A percentile compares a stretch with the other conserved stretches of the same genome.
Conservation (phyloP, 2,113 vertebrate species). For the Typhlomys cinereus region DNA sequence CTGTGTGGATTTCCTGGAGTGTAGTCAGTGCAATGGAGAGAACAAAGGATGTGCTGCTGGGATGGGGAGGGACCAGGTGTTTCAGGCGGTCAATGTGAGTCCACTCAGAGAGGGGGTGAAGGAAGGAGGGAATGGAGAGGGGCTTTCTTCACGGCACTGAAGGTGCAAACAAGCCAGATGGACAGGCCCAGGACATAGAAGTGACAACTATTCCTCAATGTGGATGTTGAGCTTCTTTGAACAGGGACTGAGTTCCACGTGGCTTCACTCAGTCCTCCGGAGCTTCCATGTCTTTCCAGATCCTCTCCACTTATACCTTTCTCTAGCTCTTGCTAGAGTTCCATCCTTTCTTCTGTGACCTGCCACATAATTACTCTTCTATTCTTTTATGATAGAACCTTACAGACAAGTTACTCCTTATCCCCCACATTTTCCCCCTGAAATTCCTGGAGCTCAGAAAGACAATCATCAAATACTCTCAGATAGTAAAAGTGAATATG, state of each 20-base stretch:
- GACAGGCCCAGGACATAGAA: not conserved
- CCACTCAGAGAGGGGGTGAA: not conserved
- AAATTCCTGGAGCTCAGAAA: slow-evolving; percentile 20
- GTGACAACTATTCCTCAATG: not conserved
- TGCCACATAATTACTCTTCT: not conserved
- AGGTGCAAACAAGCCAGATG: not conserved
- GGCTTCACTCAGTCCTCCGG: not conserved
- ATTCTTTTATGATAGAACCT: not conserved
- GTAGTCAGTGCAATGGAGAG: not conserved
- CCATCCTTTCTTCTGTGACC: not conserved
- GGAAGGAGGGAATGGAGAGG: no score
- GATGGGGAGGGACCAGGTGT: not conserved
- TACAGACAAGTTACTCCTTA: not conserved
- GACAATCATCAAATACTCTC: not conserved
- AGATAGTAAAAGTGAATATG: not conserved
- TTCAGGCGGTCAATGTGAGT: not conserved
- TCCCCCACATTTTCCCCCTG: not conserved
- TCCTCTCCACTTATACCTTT: not conserved
- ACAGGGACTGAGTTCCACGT: not conserved
- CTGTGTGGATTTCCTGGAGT: not conserved
- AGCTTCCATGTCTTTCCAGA: not conserved
- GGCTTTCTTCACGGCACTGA: not conserved
- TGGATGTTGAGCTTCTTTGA: not conserved
- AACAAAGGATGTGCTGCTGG: not conserved
- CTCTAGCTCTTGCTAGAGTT: not conserved